Evolutionary conservation across 2,888 invertebrate genomes (phyloP), one percentile per base, ranked within the genome.

Genomic region (Brachyopa scutellaris): DNA sequence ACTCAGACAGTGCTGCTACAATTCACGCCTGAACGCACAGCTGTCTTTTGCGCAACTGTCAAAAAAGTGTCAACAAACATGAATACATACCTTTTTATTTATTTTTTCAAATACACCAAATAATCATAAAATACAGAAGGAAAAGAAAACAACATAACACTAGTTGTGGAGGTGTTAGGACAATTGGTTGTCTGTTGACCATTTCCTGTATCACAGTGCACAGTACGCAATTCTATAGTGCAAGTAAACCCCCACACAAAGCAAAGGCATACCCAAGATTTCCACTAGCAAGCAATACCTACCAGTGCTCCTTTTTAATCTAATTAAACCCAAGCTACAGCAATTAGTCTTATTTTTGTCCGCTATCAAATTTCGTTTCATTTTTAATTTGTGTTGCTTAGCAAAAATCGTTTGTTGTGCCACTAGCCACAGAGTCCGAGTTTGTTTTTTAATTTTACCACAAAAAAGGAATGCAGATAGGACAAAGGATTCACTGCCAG

Each of bases 351-450:
- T 67, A 26, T 57, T 61, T 49, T 59, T 40, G n/a, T 62, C 40
- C 51, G 17, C 26, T 36, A 51, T 8, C 13, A 57, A 40, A 7
- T 42, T 33, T 73, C 19, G 55, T 73, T 73, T 53, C 45, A 53
- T 11, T 55, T 17, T 23, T 23, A 69, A 19, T 70, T 76, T 40
- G 19, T 47, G 80, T 80, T 79, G 79, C 79, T 74, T 74, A 74
- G 74, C 80, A 74, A 80, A 64, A 57, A 11, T 51, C 23, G 7
- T 62, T 69, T 74, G 80, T 80, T 74, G 38, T 74, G 62, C 38
- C 61, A 73, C n/a, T 45, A 19, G 40, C 29, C 36, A 47, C 38
- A 26, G 2, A 17, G 7, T 15, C 21, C 26, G 49, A 33, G 2
- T 26, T 11, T 17, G 36, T 38, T 17, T n/a, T n/a, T n/a, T n/a